These are phyloP conservation scores for Cremastinae sp. DNA, from an alignment of 2,888 invertebrate genomes.

Conservation along the genomic window DNA sequence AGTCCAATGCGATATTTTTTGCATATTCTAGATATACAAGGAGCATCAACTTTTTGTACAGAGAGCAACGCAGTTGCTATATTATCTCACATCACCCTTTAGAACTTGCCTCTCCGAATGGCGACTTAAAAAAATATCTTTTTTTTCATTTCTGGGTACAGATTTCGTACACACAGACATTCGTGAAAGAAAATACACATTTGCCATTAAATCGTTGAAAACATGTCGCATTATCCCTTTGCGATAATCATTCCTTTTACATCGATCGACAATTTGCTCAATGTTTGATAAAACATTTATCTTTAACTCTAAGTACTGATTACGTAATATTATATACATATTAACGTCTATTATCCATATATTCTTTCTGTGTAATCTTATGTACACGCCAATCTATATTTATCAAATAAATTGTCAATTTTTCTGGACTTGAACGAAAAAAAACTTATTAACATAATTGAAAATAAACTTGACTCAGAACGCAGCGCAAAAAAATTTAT, in stretches of 20 bases:
- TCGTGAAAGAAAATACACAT: not conserved
- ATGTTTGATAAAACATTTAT: conserved; percentile 48
- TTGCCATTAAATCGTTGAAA: conserved; percentile 32
- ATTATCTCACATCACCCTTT: conserved; percentile 28
- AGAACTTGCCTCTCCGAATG: conserved; percentile 1
- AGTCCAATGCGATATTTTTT: conserved; percentile 15
- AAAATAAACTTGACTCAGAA: conserved; percentile 21
- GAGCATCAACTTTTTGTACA: conserved; percentile 46
- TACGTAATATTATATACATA: conserved; percentile 60
- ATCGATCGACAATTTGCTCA: conserved; percentile 28
- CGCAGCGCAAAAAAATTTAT: conserved; percentile 13
- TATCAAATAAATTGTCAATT: conserved; percentile 36
- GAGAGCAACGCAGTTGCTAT: conserved; percentile 36
- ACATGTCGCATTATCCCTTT: conserved; percentile 24
- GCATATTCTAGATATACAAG: conserved; percentile 16
- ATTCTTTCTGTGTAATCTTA: conserved; percentile 55
- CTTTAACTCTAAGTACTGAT: conserved; percentile 58
- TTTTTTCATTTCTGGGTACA: conserved; percentile 18
- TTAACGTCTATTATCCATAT: conserved; percentile 24
- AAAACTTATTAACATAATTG: not conserved
- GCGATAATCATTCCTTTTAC: conserved; percentile 46
- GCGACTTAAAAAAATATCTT: conserved; percentile 58
- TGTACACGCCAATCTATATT: conserved; percentile 50
- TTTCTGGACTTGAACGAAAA: not conserved
- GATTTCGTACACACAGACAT: conserved; percentile 19